phyloP scores from a whole-genome alignment of 2,888 invertebrate genomes.

The Adelognathus sp. region DNA sequence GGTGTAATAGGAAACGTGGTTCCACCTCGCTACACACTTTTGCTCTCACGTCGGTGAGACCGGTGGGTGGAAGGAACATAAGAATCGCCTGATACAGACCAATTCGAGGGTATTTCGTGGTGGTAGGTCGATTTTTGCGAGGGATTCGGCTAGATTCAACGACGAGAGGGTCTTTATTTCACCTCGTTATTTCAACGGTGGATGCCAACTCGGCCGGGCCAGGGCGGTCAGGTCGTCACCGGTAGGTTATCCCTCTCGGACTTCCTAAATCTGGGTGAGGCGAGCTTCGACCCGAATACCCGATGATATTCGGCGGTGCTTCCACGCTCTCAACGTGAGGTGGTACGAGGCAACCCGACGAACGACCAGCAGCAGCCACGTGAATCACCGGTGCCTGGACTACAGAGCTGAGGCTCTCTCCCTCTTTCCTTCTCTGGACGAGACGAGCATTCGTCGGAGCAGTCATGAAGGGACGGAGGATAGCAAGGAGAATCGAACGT shows the following conservation, averaged over 20 bases:
- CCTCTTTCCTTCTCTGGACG: too few relatives aligned
- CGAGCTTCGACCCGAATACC: constrained; percentile 46
- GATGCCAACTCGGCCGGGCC: constrained; percentile 18
- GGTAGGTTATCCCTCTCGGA: not conserved
- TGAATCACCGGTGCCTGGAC: constrained; percentile 37
- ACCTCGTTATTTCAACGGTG: constrained; percentile 30
- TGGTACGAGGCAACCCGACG: not conserved
- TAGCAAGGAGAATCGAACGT: constrained; percentile 67
- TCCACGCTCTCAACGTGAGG: too few relatives aligned
- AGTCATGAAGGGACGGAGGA: not conserved
- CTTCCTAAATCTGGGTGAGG: constrained; percentile 29
- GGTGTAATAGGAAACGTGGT: not conserved
- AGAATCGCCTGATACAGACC: not conserved
- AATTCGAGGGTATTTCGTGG: not conserved
- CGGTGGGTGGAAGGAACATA: not conserved
- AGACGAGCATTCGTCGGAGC: not conserved
- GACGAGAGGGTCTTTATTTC: constrained; percentile 27
- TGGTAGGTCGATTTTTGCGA: too few relatives aligned
- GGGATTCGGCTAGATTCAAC: constrained; percentile 24
- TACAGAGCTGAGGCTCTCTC: not conserved
- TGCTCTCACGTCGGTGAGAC: not conserved
- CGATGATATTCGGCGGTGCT: constrained; percentile 41
- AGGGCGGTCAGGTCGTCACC: not conserved
- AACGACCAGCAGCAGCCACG: constrained; percentile 16
- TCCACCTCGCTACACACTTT: not conserved